Evolutionary conservation across 2,888 invertebrate genomes (phyloP), one percentile per base, ranked within the genome.

Genomic region (Sminthurinus aureus): DNA sequence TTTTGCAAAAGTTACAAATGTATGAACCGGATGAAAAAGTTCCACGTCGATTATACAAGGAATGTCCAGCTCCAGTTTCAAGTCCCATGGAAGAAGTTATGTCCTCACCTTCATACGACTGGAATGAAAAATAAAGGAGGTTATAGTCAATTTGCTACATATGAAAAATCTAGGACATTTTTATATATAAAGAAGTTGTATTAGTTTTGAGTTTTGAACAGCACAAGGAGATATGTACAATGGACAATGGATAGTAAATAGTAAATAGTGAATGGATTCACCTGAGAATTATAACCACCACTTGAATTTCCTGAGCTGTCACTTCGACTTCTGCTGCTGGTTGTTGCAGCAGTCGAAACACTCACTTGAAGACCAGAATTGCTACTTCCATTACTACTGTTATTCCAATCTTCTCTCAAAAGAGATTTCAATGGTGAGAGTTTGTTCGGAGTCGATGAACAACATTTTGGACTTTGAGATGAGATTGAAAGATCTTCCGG

Each of bases 1-100:
- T 97, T 89, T 96, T 95, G 91, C 98, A 99, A 91, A 96, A 96
- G 38, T 94, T 92, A 91, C 98, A 98, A 89, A 96, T 95, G 79
- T 87, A 87, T 8, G 86, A 74, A 15, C 85, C 85, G 12, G 85
- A 74, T 58, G 88, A 85, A 74, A 24, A n/a, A 15, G 78, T 13
- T 79, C 85, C 87, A 69, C 88, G 87, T 64, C 87, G 85, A 83
- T 87, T 85, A 78, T 84, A 87, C 80, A 84, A 83, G 85, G 87
- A 86, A 86, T 87, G 86, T 83, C 85, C 83, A 64, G 67, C 52
- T 66, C 52, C 80, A 81, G 79, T 84, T 52, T 86, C 87, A 24
- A 85, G 83, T 26, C 86, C 87, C 77, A 87, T 87, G 12, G 88
- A 88, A 20, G 88, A 88, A 26, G 87, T 86, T 38, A 88, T 88